Evolutionary conservation across 2,113 vertebrate species (phyloP).

Genomic region (Lophura nycthemera): DNA sequence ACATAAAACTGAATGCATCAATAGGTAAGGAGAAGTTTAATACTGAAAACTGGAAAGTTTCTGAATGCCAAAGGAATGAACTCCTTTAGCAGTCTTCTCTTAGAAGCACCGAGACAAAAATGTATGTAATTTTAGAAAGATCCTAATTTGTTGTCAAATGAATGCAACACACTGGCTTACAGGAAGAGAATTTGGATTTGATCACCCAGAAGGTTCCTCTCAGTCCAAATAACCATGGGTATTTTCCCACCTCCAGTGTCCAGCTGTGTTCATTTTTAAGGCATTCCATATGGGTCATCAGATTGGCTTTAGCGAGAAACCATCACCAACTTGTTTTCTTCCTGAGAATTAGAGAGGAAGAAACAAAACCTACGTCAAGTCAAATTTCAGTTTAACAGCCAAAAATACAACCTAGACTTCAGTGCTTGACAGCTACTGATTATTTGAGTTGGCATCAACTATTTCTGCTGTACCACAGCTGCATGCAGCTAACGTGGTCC

Average conservation of each 20-base stretch:
- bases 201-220: background rate
- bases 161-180: background rate
- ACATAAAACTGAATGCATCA: background rate
- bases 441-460: background rate
- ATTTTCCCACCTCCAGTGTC: background rate
- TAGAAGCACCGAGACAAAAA: background rate
- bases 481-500: background rate
- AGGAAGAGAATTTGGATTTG: background rate
- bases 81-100: background rate
- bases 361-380: background rate
- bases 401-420: background rate
- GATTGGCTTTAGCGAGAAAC: background rate
- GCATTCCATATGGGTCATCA: background rate
- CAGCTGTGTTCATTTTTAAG: background rate
- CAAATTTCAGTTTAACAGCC: background rate
- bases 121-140: background rate
- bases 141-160: background rate
- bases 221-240: background rate
- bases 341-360: background rate
- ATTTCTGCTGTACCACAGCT: background rate
- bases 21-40: background rate
- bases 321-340: background rate
- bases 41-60: background rate
- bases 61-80: background rate
- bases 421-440: background rate